Evolutionary conservation across 2,113 vertebrate species (phyloP).

Genomic region (Mungos mungo): DNA sequence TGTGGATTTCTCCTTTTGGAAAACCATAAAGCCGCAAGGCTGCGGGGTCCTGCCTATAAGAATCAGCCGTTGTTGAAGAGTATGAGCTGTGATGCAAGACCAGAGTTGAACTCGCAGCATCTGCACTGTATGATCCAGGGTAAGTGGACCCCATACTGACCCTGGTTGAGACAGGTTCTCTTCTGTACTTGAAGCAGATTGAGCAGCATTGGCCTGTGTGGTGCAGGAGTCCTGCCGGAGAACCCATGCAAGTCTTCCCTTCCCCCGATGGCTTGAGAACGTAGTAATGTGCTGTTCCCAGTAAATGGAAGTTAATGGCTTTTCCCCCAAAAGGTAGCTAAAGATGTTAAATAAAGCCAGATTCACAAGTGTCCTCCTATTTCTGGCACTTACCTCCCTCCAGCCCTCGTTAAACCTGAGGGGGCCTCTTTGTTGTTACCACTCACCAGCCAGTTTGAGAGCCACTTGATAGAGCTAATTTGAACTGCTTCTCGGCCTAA

Average conservation of each 20-base stretch:
- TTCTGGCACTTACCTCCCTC: not conserved
- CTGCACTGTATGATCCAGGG: not conserved
- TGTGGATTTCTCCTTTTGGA: not conserved
- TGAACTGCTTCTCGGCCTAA: not conserved
- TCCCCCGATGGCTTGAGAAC: not conserved
- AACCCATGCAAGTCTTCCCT: not conserved
- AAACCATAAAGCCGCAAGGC: not conserved
- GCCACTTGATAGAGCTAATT: constrained; percentile 1
- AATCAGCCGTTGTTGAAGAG: no score
- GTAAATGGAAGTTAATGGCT: not conserved
- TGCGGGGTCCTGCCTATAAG: not conserved
- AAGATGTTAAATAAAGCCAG: constrained; percentile 13
- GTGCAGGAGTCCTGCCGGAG: not conserved
- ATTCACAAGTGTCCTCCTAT: not conserved
- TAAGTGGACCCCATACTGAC: not conserved
- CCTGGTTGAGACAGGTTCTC: not conserved
- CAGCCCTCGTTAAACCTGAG: not conserved
- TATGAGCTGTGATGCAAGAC: not conserved
- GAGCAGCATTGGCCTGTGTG: not conserved
- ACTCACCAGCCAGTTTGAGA: not conserved
- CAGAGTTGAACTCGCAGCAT: not conserved
- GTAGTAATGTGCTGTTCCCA: not conserved
- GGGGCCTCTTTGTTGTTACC: constrained; percentile 9
- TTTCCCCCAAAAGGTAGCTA: not conserved
- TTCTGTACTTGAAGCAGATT: not conserved